Evolutionary conservation across 2,888 invertebrate species (phyloP), one percentile per base, ranked within the genome.

Genomic region (Xestia c-nigrum): DNA sequence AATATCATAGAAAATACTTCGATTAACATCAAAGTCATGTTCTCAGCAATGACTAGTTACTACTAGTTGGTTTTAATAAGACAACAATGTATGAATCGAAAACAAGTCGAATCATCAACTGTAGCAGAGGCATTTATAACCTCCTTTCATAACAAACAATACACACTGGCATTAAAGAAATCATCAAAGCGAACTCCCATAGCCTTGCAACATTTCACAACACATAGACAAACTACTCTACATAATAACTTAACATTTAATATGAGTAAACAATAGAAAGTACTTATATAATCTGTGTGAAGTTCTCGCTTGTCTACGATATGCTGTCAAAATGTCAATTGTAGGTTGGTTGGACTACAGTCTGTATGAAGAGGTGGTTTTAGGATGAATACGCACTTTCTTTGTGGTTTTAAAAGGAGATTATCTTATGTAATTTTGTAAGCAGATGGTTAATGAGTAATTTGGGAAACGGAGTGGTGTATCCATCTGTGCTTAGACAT

Each of bases 191-290:
- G 5, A 43, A 14, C 50, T 85, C 67, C 59, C 73, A 83, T 85
- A 61, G 69, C 69, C 72, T 73, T 85, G 72, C 81, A 21, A 85
- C 31, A 77, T 85, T 85, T 82, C 72, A 69, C 65, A 77, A 77
- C 47, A 76, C 38, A 38, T 21, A 57, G 24, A 43, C 46, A 65
- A 46, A 66, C 43, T 69, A 76, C 71, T 74, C 52, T 12, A 84
- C 40, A 83, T 74, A 74, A 74, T 70, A 88, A 81, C 77, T 78
- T 78, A 71, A 80, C 43, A 80, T 79, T 80, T 76, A 78, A 80
- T 81, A 80, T 83, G 78, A 73, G 78, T 84, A 87, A 89, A 92
- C 91, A 91, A 93, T 92, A 92, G 93, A 93, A 93, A 93, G 93
- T 84, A 61, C 80, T 91, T 91, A 91, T 67, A 21, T 78, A 83